A percentile compares a stretch with the other conserved stretches of the same genome.
These are phyloP conservation scores for Neomonachus schauinslandi DNA, from an alignment of 2,113 vertebrate genomes.

Conservation along the genomic window DNA sequence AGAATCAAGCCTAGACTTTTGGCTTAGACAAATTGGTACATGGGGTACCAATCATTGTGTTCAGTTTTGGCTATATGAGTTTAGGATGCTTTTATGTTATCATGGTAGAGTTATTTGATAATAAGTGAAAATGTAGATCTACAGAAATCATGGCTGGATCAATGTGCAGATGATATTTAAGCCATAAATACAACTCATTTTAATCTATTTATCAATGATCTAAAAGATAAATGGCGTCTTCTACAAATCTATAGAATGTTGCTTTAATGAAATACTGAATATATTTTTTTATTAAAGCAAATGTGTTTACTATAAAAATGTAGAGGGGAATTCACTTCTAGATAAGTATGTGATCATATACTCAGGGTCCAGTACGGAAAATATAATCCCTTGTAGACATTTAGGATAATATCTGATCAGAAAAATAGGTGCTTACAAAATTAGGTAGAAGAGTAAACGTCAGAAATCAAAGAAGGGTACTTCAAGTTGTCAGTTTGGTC, in stretches of 20 bases:
- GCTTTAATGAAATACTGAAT: not conserved
- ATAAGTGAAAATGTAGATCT: slow-evolving; percentile 7
- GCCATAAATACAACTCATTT: not conserved
- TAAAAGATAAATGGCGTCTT: not conserved
- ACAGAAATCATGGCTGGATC: not conserved
- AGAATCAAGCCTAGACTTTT: not conserved
- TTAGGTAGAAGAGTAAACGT: not conserved
- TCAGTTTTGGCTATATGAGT: not conserved
- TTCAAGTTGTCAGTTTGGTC: not conserved
- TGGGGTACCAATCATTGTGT: not conserved
- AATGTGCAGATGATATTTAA: not conserved
- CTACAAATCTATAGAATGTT: not conserved
- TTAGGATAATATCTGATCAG: not conserved
- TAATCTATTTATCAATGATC: not conserved
- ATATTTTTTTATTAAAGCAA: not conserved
- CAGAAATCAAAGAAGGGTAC: not conserved
- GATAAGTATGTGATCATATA: not conserved
- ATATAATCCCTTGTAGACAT: not conserved
- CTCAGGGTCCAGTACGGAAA: not conserved
- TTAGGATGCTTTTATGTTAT: not conserved
- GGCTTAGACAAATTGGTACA: not conserved
- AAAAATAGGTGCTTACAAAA: not conserved
- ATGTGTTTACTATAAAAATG: not conserved
- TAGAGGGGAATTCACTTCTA: not conserved
- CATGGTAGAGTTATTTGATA: not conserved